Evolutionary conservation across 2,888 invertebrate species (phyloP), one percentile per base, ranked within the genome.

Genomic region (Chrysotoxum bicinctum): DNA sequence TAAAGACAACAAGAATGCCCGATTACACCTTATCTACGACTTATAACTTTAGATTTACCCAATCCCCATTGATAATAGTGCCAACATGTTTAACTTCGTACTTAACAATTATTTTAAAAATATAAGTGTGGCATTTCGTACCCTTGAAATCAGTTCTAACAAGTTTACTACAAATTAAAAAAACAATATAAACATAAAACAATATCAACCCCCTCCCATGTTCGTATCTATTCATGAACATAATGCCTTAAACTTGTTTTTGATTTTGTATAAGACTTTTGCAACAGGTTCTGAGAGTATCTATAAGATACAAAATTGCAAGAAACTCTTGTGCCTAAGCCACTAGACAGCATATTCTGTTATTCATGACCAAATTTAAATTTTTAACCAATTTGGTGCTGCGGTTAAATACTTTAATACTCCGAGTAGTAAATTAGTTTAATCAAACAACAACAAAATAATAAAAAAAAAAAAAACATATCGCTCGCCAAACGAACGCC

Each of bases 351-450:
- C n/a, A n/a, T n/a, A 66, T 35, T 30, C 45, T 48, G 66, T 48
- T 21, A 23, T 35, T 35, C 21, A 21, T 66, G 50, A 66, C 35
- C 7, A 23, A 69, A 69, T 48, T 62, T 9, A 45, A 73, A 69
- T 68, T 82, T 77, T 82, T 60, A 48, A 77, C 60, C 77, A 66
- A 64, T 37, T 43, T 45, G 23, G 26, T 58, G 12, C 30, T 56
- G 32, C 26, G 6, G 26, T 26, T 58, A 52, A n/a, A 35, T 40
- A 74, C 23, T 60, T 35, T 19, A 37, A 48, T 50, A 48, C 66
- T 16, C 40, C 9, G 9, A n/a, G 10, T 40, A 70, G 84, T 56
- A 66, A 70, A 58, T 69, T 23, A 19, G 14, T 64, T 75, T 75
- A 68, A 74, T 72, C 74, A 84, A 79, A 72, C 23, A 74, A 69